Base-by-base conservation (phyloP, 2,888 invertebrate species). In the Orchesellides sinensis region DNA sequence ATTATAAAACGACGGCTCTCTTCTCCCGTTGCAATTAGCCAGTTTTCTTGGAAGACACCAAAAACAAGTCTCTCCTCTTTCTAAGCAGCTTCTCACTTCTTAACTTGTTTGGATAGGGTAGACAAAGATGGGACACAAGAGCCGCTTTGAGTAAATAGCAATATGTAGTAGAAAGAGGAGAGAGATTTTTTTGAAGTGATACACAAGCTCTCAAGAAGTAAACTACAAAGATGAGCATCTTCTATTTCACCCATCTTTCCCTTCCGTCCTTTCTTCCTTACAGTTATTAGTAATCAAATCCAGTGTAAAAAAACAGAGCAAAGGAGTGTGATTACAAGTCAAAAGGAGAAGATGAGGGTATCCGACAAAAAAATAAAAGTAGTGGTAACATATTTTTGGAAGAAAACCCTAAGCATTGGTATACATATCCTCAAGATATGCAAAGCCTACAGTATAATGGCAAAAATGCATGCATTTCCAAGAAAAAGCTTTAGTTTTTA, bases 21-120 rank as follows among this genome's bases (percentile, higher is more conserved):
- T 19, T 75, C 75, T 75, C 66, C 75, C 75, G 27, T 75, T 75
- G 27, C 66, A 56, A 75, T 75, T 75, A 75, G 75, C 75, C 45
- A 56, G 54, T 63, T 66, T 74, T 75, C 75, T 66, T 75, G 56
- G 75, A 75, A 75, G 21, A n/a, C 6, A 52, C 19, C 4, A 52
- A 21, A 21, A n/a, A 40, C 40, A 40, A 40, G 40, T 40, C 40
- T 5, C 10, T 32, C 10, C 10, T 40, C n/a, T 59, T 27, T 59
- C n/a, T 29, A 59, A 59, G 17, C 17, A 49, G 49, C 12, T 1
- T 10, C 63, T 63, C 32, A 40, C n/a, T 63, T 8, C 63, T 63
- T 40, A 63, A 8, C 5, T 40, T n/a, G n/a, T 35, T 63, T 63
- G 29, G 29, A 35, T 21, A 5, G 49, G 2, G 40, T 40, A 17